Percentiles rank a stretch among this genome's conserved stretches.
Conservation (phyloP, 2,888 invertebrate genomes). For the Oscheius sp. region DNA sequence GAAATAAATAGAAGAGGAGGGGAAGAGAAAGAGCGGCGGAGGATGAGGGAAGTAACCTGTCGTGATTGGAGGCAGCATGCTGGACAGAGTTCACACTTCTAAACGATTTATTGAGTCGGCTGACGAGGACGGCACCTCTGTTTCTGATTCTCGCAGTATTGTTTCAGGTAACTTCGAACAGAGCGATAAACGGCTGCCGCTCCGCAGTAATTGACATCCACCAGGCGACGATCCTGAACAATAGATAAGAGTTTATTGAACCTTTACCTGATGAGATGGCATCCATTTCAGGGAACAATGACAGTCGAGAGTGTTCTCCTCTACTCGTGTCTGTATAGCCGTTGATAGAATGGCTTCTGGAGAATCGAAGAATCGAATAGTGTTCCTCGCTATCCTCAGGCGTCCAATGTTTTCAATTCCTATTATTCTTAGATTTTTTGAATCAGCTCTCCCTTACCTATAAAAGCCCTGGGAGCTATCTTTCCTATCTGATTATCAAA, state of each 20-base stretch:
- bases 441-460: constrained; percentile 23
- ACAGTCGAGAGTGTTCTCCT: constrained; percentile 50
- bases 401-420: constrained; percentile 48
- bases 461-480: constrained; percentile 48
- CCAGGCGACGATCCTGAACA: constrained; percentile 25
- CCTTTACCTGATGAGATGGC: constrained; percentile 35
- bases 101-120: constrained; percentile 6
- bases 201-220: constrained; percentile 48
- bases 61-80: constrained; percentile 14
- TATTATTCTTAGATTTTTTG: background rate
- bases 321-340: constrained; percentile 46
- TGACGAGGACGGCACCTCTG: constrained; percentile 15
- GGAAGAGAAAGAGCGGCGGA: background rate
- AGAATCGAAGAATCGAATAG: constrained; percentile 39
- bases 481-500: constrained; percentile 49
- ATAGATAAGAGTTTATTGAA: background rate
- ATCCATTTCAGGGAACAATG: constrained; percentile 51
- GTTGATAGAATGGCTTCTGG: constrained; percentile 43
- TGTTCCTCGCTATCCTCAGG: constrained; percentile 45
- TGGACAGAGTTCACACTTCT: constrained; percentile 20
- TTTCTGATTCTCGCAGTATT: constrained; percentile 20
- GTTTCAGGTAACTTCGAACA: constrained; percentile 36
- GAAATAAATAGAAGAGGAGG: background rate
- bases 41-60: constrained; percentile 12
- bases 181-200: constrained; percentile 46